Conservation (phyloP, 2,797 vertebrate species). For the Sebastiscus albofasciatus region DNA sequence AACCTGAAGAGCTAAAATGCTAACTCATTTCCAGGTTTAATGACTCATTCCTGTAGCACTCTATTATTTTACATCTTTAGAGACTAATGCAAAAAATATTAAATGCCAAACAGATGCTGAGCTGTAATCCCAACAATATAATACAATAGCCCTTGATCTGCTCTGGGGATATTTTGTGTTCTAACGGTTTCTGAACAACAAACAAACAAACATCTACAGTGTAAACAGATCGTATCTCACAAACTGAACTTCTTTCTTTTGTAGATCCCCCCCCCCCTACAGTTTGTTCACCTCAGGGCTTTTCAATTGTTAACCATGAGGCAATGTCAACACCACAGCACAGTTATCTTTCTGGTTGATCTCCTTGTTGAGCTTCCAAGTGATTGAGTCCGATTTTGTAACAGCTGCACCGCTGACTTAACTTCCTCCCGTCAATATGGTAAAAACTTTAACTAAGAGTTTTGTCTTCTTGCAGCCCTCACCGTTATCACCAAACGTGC, state of each 20-base stretch:
- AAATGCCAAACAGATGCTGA: neutral
- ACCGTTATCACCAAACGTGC: neutral
- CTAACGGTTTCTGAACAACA: neutral
- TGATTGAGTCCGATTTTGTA: neutral
- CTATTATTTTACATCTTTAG: neutral
- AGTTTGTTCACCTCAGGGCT: neutral
- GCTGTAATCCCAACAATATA: neutral
- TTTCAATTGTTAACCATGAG: neutral
- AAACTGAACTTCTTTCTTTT: neutral
- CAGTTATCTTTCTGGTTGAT: neutral
- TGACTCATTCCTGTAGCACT: too few species aligned
- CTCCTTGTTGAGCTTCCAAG: slow-evolving; percentile 3
- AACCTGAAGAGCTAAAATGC: too few species aligned
- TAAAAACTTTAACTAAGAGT: neutral
- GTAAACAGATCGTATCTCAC: neutral
- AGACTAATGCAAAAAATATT: neutral
- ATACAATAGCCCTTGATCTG: neutral
- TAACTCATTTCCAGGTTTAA: too few species aligned
- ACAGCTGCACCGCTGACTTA: neutral
- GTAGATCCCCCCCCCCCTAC: neutral
- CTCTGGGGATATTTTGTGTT: neutral
- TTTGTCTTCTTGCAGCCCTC: neutral
- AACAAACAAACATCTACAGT: neutral
- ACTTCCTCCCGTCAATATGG: neutral
- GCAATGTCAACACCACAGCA: neutral